Percentiles rank a stretch among this genome's conserved stretches.
These are phyloP conservation scores for Apamea sordens DNA, from an alignment of 2,888 invertebrate genomes.

Conservation along the genomic window DNA sequence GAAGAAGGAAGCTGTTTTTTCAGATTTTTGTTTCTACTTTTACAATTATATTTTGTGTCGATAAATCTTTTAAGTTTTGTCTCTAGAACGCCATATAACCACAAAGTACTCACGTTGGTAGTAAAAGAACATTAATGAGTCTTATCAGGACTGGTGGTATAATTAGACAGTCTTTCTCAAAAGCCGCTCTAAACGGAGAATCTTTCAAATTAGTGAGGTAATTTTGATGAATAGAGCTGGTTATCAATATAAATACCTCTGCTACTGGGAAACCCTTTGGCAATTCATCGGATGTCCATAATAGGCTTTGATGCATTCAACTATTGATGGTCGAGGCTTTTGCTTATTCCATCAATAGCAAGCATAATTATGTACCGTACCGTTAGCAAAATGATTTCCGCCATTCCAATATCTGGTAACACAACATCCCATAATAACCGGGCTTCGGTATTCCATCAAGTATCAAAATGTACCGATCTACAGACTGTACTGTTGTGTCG, in stretches of 20 bases:
- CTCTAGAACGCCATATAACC: neutral
- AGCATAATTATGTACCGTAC: neutral
- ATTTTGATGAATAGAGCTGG: no score
- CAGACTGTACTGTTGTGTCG: constrained; percentile 15
- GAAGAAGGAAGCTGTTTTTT: neutral
- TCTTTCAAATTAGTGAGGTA: neutral
- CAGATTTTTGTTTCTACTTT: neutral
- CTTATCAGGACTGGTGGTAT: neutral
- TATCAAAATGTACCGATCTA: constrained; percentile 30
- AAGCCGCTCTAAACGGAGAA: neutral
- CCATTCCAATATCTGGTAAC: constrained; percentile 12
- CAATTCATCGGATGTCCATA: neutral
- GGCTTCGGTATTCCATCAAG: neutral
- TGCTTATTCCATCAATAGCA: neutral
- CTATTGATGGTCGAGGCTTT: neutral
- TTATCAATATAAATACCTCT: neutral
- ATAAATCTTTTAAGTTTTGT: neutral
- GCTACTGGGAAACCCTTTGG: neutral
- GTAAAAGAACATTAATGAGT: neutral
- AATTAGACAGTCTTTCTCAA: neutral
- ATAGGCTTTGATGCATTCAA: neutral
- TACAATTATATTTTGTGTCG: neutral
- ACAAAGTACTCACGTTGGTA: neutral
- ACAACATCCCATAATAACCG: constrained; percentile 5
- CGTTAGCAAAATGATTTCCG: constrained; percentile 23